phyloP scores from a whole-genome alignment of 2,888 invertebrate genomes.

The Prenolepis imparis region DNA sequence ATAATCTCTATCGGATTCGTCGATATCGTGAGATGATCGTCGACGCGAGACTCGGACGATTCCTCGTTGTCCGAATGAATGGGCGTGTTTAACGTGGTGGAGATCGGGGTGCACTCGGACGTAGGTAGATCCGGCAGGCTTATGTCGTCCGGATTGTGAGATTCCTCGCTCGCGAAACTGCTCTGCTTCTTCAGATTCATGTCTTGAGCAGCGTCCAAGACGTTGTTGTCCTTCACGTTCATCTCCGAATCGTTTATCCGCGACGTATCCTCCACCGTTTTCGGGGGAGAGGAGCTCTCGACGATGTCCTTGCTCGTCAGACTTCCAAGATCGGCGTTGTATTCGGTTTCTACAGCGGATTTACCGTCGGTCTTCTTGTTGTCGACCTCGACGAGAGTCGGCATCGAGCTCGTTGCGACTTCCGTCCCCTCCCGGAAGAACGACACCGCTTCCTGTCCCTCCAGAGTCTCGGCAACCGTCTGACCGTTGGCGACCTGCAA shows the following conservation, averaged over 20 bases:
- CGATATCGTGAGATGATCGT: constrained; percentile 74
- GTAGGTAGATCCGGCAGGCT: constrained; percentile 84
- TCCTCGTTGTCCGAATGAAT: constrained; percentile 85
- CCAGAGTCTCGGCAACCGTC: constrained; percentile 58
- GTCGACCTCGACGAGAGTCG: constrained; percentile 46
- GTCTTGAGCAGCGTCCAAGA: constrained; percentile 45
- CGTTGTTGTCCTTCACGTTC: constrained; percentile 41
- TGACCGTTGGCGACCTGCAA: constrained; percentile 63
- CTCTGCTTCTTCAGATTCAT: constrained; percentile 76
- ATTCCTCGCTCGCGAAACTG: constrained; percentile 80
- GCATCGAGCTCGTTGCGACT: constrained; percentile 33
- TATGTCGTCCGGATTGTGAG: constrained; percentile 84
- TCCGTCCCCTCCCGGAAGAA: constrained; percentile 55
- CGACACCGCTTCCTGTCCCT: constrained; percentile 64
- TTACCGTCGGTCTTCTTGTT: constrained; percentile 33
- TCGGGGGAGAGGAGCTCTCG: constrained; percentile 25
- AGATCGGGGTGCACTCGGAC: constrained; percentile 83
- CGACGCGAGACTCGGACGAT: constrained; percentile 77
- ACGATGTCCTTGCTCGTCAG: constrained; percentile 26
- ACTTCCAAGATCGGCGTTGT: constrained; percentile 25
- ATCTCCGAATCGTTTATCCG: constrained; percentile 32
- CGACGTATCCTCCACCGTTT: constrained; percentile 13
- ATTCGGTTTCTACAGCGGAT: constrained; percentile 10
- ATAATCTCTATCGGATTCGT: constrained; percentile 84
- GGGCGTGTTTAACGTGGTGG: constrained; percentile 84